Evolutionary conservation across 2,113 vertebrate species (phyloP).

Genomic region (Tyto alba): DNA sequence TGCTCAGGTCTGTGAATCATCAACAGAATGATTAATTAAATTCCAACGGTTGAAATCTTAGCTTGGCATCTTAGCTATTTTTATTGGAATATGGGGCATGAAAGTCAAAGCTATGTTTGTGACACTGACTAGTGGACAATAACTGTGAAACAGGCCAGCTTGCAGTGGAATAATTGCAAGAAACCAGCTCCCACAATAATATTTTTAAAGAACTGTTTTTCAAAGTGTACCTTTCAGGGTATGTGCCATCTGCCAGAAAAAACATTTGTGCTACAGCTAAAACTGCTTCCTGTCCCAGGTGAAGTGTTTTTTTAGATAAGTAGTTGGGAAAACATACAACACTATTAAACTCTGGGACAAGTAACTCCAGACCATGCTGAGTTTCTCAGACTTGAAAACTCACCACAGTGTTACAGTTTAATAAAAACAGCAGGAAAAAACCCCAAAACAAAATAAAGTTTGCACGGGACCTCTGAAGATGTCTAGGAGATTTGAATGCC

Average conservation of each 20-base stretch:
- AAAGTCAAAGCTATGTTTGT: background rate
- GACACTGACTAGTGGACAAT: background rate
- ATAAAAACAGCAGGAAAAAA: background rate
- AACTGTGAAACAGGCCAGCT: background rate
- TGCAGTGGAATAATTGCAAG: background rate
- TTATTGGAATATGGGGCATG: background rate
- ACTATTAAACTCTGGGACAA: constrained; percentile 13
- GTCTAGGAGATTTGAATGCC: background rate
- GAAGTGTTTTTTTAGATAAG: constrained; percentile 39
- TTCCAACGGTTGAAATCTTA: background rate
- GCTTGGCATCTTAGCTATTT: constrained; percentile 9
- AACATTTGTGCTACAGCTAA: constrained; percentile 34
- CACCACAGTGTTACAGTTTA: background rate
- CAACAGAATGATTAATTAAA: background rate
- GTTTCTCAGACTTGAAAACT: background rate
- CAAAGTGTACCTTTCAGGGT: background rate
- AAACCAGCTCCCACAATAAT: constrained; percentile 9
- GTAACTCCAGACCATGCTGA: background rate
- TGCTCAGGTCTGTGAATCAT: constrained; percentile 13
- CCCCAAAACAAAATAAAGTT: background rate
- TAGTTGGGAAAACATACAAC: constrained; percentile 32
- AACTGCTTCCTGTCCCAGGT: constrained; percentile 36
- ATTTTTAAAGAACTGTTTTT: constrained; percentile 35
- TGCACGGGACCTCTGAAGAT: background rate
- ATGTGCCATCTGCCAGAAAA: constrained; percentile 27